These are phyloP conservation scores for Chrysolophus pictus DNA, from an alignment of 2,797 vertebrate genomes.

Conservation along the genomic window DNA sequence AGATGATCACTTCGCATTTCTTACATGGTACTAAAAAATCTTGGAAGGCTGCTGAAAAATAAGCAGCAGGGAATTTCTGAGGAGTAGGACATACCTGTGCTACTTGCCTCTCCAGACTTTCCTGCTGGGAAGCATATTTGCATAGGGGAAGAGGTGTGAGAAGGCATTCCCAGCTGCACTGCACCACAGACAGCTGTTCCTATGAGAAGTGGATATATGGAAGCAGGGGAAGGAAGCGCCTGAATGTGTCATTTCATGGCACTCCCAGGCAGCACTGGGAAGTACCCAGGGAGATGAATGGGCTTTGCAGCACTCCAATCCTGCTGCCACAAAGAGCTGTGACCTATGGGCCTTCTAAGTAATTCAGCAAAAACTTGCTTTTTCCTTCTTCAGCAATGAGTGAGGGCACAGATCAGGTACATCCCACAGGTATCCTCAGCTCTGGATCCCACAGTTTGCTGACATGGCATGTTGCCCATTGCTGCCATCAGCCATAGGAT, in stretches of 20 bases:
- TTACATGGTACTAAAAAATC: not conserved
- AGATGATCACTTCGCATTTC: not conserved
- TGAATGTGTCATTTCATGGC: not conserved
- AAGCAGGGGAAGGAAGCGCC: not conserved
- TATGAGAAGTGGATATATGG: not conserved
- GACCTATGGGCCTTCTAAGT: not conserved
- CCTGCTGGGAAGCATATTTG: not conserved
- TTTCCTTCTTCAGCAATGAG: not conserved
- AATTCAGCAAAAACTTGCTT: not conserved
- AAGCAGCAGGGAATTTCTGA: not conserved
- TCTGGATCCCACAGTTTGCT: not conserved
- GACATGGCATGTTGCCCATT: not conserved
- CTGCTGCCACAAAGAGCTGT: not conserved
- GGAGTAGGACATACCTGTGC: not conserved
- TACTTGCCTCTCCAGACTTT: not conserved
- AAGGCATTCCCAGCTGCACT: not conserved
- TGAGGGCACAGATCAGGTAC: not conserved
- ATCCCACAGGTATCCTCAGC: not conserved
- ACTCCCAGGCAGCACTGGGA: rapidly evolving
- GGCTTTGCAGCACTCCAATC: not conserved
- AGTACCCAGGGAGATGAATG: not conserved
- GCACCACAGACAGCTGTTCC: not conserved
- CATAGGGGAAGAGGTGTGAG: not conserved
- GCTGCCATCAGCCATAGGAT: not conserved
- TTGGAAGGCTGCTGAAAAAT: not conserved